Base-by-base conservation (phyloP, 2,113 vertebrate genomes). In the Rhineura floridana region DNA sequence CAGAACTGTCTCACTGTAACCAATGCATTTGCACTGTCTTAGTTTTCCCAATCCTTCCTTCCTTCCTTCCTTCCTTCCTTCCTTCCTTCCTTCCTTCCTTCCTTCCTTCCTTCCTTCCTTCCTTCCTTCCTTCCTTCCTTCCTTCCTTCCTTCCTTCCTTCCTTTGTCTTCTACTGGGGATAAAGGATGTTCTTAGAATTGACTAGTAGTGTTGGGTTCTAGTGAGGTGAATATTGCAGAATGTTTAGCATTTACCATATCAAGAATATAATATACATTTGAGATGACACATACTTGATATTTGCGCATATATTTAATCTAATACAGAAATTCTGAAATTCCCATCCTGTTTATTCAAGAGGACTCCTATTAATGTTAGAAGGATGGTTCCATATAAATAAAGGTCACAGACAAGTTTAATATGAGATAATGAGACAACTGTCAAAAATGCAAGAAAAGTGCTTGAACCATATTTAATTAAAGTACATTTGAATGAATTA, bases 1-100 rank as follows among this genome's bases (percentile, higher is more conserved):
- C 87, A 87, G 86, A 91, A 92, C 85, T 94, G 87, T 91, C 95
- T 95, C 5, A 0, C 85, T 88, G 76, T 95, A 94, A 96, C 92
- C 95, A 93, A 55, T 84, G 65, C 82, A 81, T 91, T 95, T 87
- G 2, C 2, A 90, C 46, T 83, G 89, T 90, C 87, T 87, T 90
- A 42, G 65, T 78, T 83, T 91, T 89, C 52, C 28, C 52, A 19
- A 39, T 81, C 65, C 44, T 46, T 86, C 82, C 33, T 44, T 90
- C 85, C 87, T 92, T 65, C 55, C 80, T 83, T 59, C 91, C 42
- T 50, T 84, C 91, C 42, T 50, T 91, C 30, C 33, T 39, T 39
- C n/a, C 76, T 90, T 59, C 84, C 76, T 90, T 91, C 62, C 9
- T 90, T 3, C 65, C 65, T 63, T 15, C 48, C 48, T 44, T 90